Conservation (phyloP, 2,888 invertebrate species). For the Erebia epiphron region DNA sequence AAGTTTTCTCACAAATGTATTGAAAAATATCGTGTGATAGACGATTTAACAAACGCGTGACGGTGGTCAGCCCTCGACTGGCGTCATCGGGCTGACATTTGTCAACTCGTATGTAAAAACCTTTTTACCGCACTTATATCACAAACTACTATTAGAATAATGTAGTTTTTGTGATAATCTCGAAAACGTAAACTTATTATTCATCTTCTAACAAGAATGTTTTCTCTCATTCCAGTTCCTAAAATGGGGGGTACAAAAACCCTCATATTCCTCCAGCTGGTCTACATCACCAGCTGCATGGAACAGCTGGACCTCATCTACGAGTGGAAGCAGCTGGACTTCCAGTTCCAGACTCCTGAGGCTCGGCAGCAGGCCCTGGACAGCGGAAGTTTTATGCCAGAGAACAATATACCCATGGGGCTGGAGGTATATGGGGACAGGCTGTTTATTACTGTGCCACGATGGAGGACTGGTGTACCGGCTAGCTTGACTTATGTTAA, state of each 20-base stretch:
- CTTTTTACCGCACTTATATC: too few species aligned
- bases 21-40: too few species aligned
- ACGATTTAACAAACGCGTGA: too few species aligned
- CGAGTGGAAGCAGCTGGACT: slow-evolving; percentile 90
- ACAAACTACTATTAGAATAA: too few species aligned
- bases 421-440: slow-evolving; percentile 87
- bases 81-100: too few species aligned
- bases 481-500: slow-evolving; percentile 89
- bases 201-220: neutral
- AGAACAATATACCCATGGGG: slow-evolving; percentile 89
- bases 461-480: slow-evolving; percentile 89
- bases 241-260: slow-evolving; percentile 62
- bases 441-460: slow-evolving; percentile 88
- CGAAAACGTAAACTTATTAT: neutral
- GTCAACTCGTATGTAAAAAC: too few species aligned
- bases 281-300: slow-evolving; percentile 73
- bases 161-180: too few species aligned
- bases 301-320: slow-evolving; percentile 87
- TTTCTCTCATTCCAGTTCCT: slow-evolving; percentile 49
- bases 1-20: too few species aligned
- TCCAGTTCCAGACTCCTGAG: slow-evolving; percentile 83
- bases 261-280: slow-evolving; percentile 65
- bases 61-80: too few species aligned
- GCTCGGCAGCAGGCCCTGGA: slow-evolving; percentile 83
- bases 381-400: slow-evolving; percentile 84